phyloP scores from a whole-genome alignment of 2,888 invertebrate species.

The Cataglyphis rosenhaueri region DNA sequence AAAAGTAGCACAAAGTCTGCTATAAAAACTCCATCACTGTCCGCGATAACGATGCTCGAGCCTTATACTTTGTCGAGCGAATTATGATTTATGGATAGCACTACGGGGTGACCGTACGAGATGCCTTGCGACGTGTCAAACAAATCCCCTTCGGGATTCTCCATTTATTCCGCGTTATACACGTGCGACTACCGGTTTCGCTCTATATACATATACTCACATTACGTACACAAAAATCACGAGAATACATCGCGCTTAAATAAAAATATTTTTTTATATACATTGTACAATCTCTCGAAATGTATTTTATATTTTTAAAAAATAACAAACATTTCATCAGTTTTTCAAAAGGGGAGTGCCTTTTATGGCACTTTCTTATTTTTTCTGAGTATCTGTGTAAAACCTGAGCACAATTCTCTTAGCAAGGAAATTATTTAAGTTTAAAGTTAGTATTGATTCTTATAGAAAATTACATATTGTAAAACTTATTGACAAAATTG shows the following conservation, averaged over 20 bases:
- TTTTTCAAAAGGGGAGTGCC: background rate
- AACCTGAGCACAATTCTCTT: too few relatives aligned
- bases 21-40: conserved; percentile 61
- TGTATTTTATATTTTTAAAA: conserved; percentile 8
- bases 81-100: conserved; percentile 64
- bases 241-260: background rate
- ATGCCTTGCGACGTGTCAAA: conserved; percentile 58
- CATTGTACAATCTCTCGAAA: background rate
- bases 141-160: conserved; percentile 57
- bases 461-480: too few relatives aligned
- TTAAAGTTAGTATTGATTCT: too few relatives aligned
- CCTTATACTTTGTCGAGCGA: conserved; percentile 59
- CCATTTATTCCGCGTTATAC: conserved; percentile 63
- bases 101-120: conserved; percentile 40
- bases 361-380: background rate
- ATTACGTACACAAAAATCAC: conserved; percentile 40
- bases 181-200: conserved; percentile 32
- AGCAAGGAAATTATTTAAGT: too few relatives aligned
- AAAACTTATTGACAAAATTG: too few relatives aligned
- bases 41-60: conserved; percentile 61
- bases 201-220: conserved; percentile 30
- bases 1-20: conserved; percentile 46
- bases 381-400: too few relatives aligned
- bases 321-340: background rate
- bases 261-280: background rate